Evolutionary conservation across 2,797 vertebrate genomes (phyloP).

Genomic region (Heteromormyrus szaboi): DNA sequence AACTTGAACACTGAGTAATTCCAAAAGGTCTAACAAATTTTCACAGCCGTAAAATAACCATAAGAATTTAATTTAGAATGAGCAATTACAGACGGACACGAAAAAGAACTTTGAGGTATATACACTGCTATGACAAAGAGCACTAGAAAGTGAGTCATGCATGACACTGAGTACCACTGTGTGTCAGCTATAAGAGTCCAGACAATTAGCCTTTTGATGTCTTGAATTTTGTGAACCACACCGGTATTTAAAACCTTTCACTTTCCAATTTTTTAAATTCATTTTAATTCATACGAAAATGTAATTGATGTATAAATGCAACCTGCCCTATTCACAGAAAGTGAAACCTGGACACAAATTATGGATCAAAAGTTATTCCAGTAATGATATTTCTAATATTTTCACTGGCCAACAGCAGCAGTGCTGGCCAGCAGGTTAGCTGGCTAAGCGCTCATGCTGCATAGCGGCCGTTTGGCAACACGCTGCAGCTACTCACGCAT

Average conservation of each 20-base stretch:
- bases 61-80: not conserved
- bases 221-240: not conserved
- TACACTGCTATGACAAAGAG: not conserved
- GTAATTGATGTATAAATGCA: not conserved
- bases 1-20: not conserved
- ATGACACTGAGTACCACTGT: not conserved
- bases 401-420: not conserved
- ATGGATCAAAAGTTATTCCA: not conserved
- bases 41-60: not conserved
- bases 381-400: not conserved
- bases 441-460: not conserved
- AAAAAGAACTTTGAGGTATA: not conserved
- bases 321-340: not conserved
- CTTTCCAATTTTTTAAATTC: not conserved
- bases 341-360: not conserved
- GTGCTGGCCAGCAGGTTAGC: not conserved
- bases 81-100: not conserved
- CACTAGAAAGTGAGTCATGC: not conserved
- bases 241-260: not conserved
- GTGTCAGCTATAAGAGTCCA: not conserved
- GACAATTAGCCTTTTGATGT: not conserved
- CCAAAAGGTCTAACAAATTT: not conserved
- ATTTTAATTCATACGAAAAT: not conserved
- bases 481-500: constrained; percentile 77
- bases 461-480: not conserved